Conservation (phyloP, 2,797 vertebrate species). For the Chaunax sp. region DNA sequence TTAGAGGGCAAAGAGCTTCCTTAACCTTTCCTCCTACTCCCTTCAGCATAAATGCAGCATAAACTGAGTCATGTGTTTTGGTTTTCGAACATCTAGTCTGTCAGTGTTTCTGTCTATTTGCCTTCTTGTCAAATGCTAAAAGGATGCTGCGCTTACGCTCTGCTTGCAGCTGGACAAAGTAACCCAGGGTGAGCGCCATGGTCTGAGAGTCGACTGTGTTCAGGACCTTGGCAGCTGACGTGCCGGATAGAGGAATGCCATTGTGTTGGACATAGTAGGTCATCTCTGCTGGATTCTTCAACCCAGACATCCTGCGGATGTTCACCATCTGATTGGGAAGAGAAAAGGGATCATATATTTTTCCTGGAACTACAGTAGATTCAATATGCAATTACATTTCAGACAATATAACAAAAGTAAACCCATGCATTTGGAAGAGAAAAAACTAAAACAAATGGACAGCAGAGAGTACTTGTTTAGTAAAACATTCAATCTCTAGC, state of each 20-base stretch:
- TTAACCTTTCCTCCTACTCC: conserved; percentile 43
- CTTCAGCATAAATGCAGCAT: conserved; percentile 26
- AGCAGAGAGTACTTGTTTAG: conserved; percentile 9
- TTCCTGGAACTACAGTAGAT: conserved; percentile 1
- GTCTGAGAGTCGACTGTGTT: conserved; percentile 97
- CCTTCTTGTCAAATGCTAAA: conserved; percentile 23
- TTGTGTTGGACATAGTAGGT: conserved; percentile 94
- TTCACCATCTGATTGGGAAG: conserved; percentile 90
- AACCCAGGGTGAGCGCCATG: conserved; percentile 96
- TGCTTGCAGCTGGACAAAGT: conserved; percentile 96
- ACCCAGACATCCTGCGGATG: conserved; percentile 90
- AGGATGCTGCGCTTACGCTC: conserved; percentile 87
- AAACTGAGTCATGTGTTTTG: conserved; percentile 43
- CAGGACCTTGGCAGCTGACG: conserved; percentile 93
- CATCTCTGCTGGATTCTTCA: conserved; percentile 93
- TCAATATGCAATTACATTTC: background rate
- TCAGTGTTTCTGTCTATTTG: conserved; percentile 31
- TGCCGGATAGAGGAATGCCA: conserved; percentile 88
- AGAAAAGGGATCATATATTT: conserved; percentile 1
- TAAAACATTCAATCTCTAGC: conserved; percentile 54
- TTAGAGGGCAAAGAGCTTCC: conserved; percentile 57
- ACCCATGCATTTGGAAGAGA: conserved; percentile 6
- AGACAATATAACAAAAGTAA: conserved; percentile 22
- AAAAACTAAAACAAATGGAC: too few relatives aligned
- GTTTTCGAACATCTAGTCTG: conserved; percentile 31